Evolutionary conservation across 2,113 vertebrate species (phyloP).

Genomic region (Manacus vitellinus): DNA sequence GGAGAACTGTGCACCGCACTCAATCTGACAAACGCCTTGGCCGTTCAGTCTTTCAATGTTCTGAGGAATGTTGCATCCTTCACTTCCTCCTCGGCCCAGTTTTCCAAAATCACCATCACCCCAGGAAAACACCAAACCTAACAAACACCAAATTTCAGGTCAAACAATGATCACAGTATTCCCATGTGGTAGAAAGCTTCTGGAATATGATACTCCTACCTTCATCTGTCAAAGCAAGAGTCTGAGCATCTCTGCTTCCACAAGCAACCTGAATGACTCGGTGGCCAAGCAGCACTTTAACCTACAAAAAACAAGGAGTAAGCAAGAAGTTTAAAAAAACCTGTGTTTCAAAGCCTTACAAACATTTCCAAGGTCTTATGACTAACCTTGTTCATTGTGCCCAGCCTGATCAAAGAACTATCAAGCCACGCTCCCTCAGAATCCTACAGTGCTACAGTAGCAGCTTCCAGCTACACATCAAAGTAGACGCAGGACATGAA

Average conservation of each 20-base stretch:
- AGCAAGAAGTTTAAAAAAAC: neutral
- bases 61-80: constrained; percentile 98
- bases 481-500: neutral
- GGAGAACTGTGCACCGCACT: constrained; percentile 98
- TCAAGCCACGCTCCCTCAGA: neutral
- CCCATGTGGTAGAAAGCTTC: neutral
- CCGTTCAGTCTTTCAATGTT: constrained; percentile 97
- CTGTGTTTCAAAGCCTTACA: neutral
- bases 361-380: neutral
- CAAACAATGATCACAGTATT: neutral
- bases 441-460: neutral
- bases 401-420: neutral
- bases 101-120: constrained; percentile 98
- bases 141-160: constrained; percentile 22
- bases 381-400: neutral
- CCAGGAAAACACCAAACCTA: constrained; percentile 98
- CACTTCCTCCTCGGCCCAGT: constrained; percentile 94
- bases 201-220: constrained; percentile 69
- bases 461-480: neutral
- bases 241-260: constrained; percentile 96
- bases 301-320: constrained; percentile 68
- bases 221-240: constrained; percentile 95
- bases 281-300: constrained; percentile 96
- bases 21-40: constrained; percentile 95
- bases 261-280: constrained; percentile 96